Base-by-base conservation (phyloP, 2,888 invertebrate genomes). In the Rotaria magnacalcarata region DNA sequence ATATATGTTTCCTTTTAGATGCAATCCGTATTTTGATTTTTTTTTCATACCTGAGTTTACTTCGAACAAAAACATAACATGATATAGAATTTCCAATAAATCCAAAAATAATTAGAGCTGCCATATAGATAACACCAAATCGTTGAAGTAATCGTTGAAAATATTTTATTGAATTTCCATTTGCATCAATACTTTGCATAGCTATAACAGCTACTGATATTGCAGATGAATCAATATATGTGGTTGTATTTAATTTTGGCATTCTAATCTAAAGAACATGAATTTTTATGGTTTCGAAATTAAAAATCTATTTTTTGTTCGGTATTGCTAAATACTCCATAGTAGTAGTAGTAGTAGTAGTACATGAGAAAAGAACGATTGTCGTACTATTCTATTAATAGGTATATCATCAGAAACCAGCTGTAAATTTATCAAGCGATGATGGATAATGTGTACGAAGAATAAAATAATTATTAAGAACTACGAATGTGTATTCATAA, bases 1-100 rank as follows among this genome's bases (percentile, higher is more conserved):
- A 34, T 34, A 52, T 52, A 14, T 10, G 0, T 16, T 10, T 60
- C n/a, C n/a, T 41, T 75, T 21, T 21, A 6, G 34, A 2, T 16
- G 16, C 10, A 1, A 1, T 41, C 1, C 50, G 50, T 11, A 19
- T 34, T 1, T 7, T 3, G 34, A 34, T 10, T 21, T 1, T 34
- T 41, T 47, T 10, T 14, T 80, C 47, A 24, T 80, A 80, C 80
- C 19, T 21, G 2, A 80, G 19, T 80, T 47, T 47, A 80, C 47
- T 47, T 43, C 80, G 80, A 47, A 80, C 24, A n/a, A 80, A 80
- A 24, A 80, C 80, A n/a, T 47, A 47, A 47, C 80, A 80, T 11
- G 80, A 80, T 47, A 80, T 43, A 2, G 80, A 80, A 47, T 80
- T 80, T n/a, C 80, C 80, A 80, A 80, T 80, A n/a, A 80, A 80